These are phyloP conservation scores for Oreotrochilus melanogaster DNA, from an alignment of 2,113 vertebrate genomes.

Conservation along the genomic window DNA sequence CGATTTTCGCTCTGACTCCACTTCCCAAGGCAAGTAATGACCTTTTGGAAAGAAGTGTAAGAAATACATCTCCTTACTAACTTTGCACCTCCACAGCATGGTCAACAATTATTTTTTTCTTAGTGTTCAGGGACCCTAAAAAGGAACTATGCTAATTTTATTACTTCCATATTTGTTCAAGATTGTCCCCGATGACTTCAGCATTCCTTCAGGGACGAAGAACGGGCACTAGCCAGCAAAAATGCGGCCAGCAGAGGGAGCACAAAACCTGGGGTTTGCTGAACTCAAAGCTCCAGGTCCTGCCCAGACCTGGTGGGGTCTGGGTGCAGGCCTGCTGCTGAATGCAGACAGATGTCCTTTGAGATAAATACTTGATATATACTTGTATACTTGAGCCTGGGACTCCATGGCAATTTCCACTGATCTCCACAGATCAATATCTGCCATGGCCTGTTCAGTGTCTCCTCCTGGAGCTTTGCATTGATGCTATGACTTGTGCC, in stretches of 20 bases:
- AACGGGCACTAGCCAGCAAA: neutral
- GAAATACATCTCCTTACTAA: neutral
- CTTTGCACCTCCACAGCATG: neutral
- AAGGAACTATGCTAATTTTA: neutral
- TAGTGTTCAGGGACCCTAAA: neutral
- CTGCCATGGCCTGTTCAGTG: neutral
- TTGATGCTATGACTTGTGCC: neutral
- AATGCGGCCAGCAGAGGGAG: conserved; percentile 58
- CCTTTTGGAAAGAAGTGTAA: neutral
- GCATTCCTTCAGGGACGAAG: neutral
- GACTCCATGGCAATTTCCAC: neutral
- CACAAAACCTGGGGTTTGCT: conserved; percentile 13
- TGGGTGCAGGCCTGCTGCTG: neutral
- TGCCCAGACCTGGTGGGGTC: neutral
- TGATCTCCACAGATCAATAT: too few species aligned
- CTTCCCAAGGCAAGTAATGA: conserved; percentile 9
- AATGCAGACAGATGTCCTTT: neutral
- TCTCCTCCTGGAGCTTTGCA: neutral
- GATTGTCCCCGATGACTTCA: neutral
- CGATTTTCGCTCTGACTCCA: neutral
- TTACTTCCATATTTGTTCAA: conserved; percentile 29
- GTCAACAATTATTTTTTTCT: neutral
- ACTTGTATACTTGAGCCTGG: neutral
- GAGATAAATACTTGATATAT: neutral
- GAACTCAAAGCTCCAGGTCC: neutral